Base-by-base conservation (phyloP, 2,888 invertebrate genomes). In the Camponotus fellah region DNA sequence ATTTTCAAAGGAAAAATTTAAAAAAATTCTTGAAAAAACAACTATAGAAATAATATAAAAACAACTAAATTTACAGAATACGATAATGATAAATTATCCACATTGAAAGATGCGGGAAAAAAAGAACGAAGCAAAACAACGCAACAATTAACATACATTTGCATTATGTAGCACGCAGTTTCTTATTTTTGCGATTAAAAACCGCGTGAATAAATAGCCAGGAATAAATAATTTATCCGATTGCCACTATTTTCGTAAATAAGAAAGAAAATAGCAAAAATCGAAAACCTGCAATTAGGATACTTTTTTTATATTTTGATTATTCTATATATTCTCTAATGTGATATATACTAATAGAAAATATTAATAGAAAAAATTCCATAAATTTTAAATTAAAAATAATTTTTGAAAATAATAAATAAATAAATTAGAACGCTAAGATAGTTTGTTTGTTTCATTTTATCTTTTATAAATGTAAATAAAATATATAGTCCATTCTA, bases 61-160 rank as follows among this genome's bases (percentile, higher is more conserved):
- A 0, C 17, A 10, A 0, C 26, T 4, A 1, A 40, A 40, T 56
- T 40, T 66, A 3, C 9, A 21, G 12, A 68, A 66, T n/a, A 12
- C 4, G 32, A 56, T 64, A 64, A 0, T 2, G 12, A 56, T 65
- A 8, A 56, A 1, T 37, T 10, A 32, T 26, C n/a, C n/a, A 5
- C n/a, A 26, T 17, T 32, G 26, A 17, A 17, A 49, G n/a, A 32
- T 9, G n/a, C 12, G 8, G 6, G 14, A 4, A 17, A 26, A n/a
- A 77, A 66, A 26, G 26, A 26, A 26, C 2, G 26, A 26, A 26
- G 2, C 26, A 26, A 66, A 77, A 56, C n/a, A 58, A 17, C 0
- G 32, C 10, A 77, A 68, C 10, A 77, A 68, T 77, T 68, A 77
- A 43, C 56, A 68, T 68, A 77, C 32, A n/a, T 68, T 58, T 68